phyloP scores from a whole-genome alignment of 2,888 invertebrate species.

The Pterostichus madidus region DNA sequence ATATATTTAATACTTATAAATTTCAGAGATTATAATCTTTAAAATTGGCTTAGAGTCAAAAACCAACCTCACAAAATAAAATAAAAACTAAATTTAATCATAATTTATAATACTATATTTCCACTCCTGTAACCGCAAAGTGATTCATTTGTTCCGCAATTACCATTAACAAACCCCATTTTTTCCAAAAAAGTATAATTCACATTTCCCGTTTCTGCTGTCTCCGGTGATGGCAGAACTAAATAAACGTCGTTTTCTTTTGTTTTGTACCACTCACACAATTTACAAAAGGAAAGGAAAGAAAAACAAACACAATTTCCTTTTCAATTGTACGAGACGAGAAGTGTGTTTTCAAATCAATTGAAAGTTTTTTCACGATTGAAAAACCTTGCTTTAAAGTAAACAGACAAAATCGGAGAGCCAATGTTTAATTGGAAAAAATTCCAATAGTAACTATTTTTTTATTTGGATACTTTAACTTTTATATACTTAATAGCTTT shows the following conservation, averaged over 20 bases:
- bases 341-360: constrained; percentile 41
- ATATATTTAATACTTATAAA: too few species aligned
- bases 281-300: constrained; percentile 19
- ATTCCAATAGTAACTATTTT: not conserved
- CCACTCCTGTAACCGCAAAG: not conserved
- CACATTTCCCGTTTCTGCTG: constrained; percentile 12
- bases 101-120: too few species aligned
- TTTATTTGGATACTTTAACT: constrained; percentile 11
- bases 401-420: constrained; percentile 6
- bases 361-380: constrained; percentile 35
- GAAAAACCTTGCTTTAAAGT: constrained; percentile 25
- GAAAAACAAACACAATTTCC: constrained; percentile 47
- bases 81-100: too few species aligned
- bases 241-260: constrained; percentile 49
- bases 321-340: constrained; percentile 32
- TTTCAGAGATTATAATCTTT: too few species aligned
- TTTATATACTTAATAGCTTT: not conserved
- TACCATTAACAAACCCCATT: not conserved
- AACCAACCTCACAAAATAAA: too few species aligned
- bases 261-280: constrained; percentile 32
- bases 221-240: constrained; percentile 31
- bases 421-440: constrained; percentile 24
- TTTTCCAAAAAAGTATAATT: not conserved
- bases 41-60: too few species aligned
- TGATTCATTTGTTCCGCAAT: not conserved